These are phyloP conservation scores for Drosophila lacertosa DNA, from an alignment of 1,140 invertebrate genomes.

Conservation along the genomic window DNA sequence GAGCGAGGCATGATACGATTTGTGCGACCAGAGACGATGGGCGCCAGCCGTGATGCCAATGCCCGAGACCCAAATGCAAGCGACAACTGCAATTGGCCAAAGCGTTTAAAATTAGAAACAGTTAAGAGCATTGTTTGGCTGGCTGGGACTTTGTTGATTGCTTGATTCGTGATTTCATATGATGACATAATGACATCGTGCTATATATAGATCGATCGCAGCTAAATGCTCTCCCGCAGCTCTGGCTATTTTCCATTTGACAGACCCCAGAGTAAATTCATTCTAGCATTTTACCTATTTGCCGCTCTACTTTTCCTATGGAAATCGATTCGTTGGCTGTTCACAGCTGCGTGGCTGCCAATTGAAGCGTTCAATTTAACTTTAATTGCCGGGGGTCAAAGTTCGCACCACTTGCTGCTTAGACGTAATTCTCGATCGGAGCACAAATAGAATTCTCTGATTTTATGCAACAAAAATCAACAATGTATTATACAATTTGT, in stretches of 20 bases:
- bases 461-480: not conserved
- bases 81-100: slow-evolving; percentile 85
- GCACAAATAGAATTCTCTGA: not conserved
- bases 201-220: slow-evolving; percentile 43
- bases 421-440: slow-evolving; percentile 6
- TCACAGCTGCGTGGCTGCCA: slow-evolving; percentile 45
- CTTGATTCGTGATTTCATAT: slow-evolving; percentile 44
- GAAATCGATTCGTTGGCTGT: slow-evolving; percentile 42
- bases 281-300: slow-evolving; percentile 15
- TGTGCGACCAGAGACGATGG: slow-evolving; percentile 93
- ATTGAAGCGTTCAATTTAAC: slow-evolving; percentile 72
- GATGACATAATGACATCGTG: slow-evolving; percentile 63
- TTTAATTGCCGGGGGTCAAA: slow-evolving; percentile 68
- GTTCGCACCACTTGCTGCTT: slow-evolving; percentile 34
- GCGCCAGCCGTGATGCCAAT: slow-evolving; percentile 92
- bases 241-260: slow-evolving; percentile 11
- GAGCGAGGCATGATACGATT: slow-evolving; percentile 91
- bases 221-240: not conserved
- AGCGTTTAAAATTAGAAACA: not conserved
- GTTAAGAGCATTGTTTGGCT: slow-evolving; percentile 31
- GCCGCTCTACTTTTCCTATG: slow-evolving; percentile 17
- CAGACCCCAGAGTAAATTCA: slow-evolving; percentile 22
- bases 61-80: slow-evolving; percentile 84
- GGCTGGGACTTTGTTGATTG: slow-evolving; percentile 13
- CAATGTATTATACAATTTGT: too few relatives aligned